These are phyloP conservation scores for Mungos mungo DNA, from an alignment of 2,113 vertebrate genomes.

Conservation along the genomic window DNA sequence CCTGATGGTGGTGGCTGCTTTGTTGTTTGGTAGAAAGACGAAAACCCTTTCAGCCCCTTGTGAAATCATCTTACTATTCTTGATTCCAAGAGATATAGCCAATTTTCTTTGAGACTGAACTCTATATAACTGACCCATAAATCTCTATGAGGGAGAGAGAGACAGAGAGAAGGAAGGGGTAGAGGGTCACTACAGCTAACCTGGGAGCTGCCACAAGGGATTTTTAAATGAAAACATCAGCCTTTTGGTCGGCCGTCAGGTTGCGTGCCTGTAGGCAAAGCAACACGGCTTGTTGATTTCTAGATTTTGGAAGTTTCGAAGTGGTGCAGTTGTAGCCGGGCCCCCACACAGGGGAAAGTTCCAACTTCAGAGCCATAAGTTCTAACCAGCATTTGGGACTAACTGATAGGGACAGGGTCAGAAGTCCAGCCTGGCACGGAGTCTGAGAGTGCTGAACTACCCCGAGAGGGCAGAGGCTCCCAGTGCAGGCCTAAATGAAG, in stretches of 20 bases:
- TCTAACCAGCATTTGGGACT: not conserved
- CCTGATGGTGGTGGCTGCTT: not conserved
- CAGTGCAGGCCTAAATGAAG: not conserved
- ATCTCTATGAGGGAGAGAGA: not conserved
- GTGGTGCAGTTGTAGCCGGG: not conserved
- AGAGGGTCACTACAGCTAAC: not conserved
- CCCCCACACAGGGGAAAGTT: not conserved
- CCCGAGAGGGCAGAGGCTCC: slow-evolving; percentile 25
- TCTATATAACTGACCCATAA: not conserved
- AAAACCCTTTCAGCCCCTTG: not conserved
- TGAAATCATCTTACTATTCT: not conserved
- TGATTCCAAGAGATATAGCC: not conserved
- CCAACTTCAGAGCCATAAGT: not conserved
- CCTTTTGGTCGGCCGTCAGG: not conserved
- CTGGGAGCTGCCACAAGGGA: not conserved
- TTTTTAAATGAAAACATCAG: not conserved
- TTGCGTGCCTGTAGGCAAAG: not conserved
- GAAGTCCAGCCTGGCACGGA: slow-evolving; percentile 19
- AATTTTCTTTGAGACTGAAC: not conserved
- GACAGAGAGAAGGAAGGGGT: too few species aligned
- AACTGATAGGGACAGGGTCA: slow-evolving; percentile 27
- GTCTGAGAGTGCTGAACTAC: not conserved
- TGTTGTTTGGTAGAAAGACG: slow-evolving; percentile 23
- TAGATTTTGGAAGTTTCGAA: not conserved
- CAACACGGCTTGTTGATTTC: not conserved